Evolutionary conservation across 2,797 vertebrate genomes (phyloP), one percentile per base, ranked within the genome.

Genomic region (Xerus rutilus): DNA sequence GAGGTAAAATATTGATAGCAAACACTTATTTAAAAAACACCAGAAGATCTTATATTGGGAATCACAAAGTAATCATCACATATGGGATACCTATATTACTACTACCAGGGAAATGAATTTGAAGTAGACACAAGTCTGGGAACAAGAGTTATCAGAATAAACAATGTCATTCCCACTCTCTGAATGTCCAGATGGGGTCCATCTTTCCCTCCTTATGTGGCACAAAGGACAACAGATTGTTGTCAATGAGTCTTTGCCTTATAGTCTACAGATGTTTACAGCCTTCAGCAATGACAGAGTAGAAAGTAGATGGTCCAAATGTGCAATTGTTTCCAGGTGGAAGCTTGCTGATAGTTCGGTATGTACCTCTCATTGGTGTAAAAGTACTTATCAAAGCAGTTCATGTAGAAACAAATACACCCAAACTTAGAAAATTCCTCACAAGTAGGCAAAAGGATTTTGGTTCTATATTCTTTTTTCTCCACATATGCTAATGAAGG

Each of bases 61-160:
- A 90, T 94, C 49, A 95, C 69, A 92, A 79, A 90, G 32, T 86
- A 15, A 86, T 84, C 72, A 77, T 79, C 52, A 77, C 70, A 67
- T 73, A 64, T 30, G 81, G 32, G 5, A 76, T 76, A 81, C 77
- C 85, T 89, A 21, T 86, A 76, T 76, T 79, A 86, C 18, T 70
- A 47, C 69, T 76, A 89, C 10, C 76, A 82, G 59, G 43, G 32
- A 76, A 82, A 52, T 17, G 49, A 64, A 7, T 54, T 83, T 93
- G 74, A 95, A 95, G 77, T 76, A 49, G 45, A 82, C 62, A 96
- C 65, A 89, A 69, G 6, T 76, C 25, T 84, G 43, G 69, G 57
- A 74, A 81, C 23, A 96, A 90, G 69, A 70, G 65, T 81, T 89
- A 93, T 86, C 62, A 86, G 73, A 76, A 86, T 90, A 90, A 89